A percentile compares a stretch with the other conserved stretches of the same genome.
Conservation (phyloP, 2,888 invertebrate species). For the Terebella lapidaria region DNA sequence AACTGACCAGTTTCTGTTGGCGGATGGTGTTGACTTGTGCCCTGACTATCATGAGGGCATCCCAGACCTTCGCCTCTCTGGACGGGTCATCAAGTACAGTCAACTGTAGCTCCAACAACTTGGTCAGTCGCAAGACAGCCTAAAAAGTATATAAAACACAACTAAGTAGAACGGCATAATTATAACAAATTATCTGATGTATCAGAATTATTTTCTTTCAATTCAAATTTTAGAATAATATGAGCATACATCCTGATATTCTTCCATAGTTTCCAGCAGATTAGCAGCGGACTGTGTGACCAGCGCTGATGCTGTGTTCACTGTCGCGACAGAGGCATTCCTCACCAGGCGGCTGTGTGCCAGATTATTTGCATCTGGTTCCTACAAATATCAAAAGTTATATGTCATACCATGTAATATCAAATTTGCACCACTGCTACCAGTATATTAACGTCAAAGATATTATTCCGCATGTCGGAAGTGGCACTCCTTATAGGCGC, state of each 20-base stretch:
- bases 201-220: background rate
- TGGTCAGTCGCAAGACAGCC: no score
- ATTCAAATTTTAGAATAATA: background rate
- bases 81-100: background rate
- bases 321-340: background rate
- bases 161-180: background rate
- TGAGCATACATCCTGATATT: background rate
- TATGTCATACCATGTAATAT: background rate
- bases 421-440: background rate
- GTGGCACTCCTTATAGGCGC: no score
- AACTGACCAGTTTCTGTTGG: background rate
- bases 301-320: slow-evolving; percentile 5
- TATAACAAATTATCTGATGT: background rate
- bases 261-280: background rate
- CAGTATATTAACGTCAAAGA: no score
- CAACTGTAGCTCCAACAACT: slow-evolving; percentile 3
- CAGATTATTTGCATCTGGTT: background rate
- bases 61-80: background rate
- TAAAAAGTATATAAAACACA: background rate
- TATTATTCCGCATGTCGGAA: no score
- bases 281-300: background rate
- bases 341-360: background rate
- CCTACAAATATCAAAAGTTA: no score
- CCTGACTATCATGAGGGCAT: background rate
- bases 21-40: background rate